Evolutionary conservation across 2,113 vertebrate species (phyloP).

Genomic region (Elephas maximus): DNA sequence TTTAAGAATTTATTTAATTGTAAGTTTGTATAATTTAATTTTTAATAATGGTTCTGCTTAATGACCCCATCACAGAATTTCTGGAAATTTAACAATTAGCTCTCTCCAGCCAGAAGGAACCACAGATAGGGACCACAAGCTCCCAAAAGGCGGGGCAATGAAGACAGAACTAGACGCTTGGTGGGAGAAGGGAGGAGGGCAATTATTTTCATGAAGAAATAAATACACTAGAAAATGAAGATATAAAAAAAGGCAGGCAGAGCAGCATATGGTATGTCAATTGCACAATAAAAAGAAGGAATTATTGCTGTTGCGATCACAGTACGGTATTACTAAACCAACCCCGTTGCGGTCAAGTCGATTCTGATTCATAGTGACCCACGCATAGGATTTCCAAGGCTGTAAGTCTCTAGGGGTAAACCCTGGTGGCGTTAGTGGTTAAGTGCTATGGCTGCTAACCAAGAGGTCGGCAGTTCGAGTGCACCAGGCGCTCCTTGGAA

Average conservation of each 20-base stretch:
- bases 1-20: background rate
- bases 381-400: background rate
- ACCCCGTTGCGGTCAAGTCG: background rate
- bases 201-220: background rate
- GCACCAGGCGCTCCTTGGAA: too few relatives aligned
- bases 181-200: background rate
- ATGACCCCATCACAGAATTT: background rate
- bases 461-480: too few relatives aligned
- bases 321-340: background rate
- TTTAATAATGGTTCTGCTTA: background rate
- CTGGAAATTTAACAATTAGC: background rate
- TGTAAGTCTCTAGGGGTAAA: background rate
- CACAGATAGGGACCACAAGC: background rate
- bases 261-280: background rate
- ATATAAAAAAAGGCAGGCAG: background rate
- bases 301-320: background rate
- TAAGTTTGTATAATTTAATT: conserved; percentile 7
- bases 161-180: background rate
- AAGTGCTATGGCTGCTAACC: too few relatives aligned
- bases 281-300: background rate
- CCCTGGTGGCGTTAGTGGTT: too few relatives aligned
- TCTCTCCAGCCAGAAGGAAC: background rate
- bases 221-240: background rate
- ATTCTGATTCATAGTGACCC: background rate
- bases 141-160: background rate